These are phyloP conservation scores for Campylomormyrus numenius DNA, from an alignment of 2,113 vertebrate genomes.

Conservation along the genomic window DNA sequence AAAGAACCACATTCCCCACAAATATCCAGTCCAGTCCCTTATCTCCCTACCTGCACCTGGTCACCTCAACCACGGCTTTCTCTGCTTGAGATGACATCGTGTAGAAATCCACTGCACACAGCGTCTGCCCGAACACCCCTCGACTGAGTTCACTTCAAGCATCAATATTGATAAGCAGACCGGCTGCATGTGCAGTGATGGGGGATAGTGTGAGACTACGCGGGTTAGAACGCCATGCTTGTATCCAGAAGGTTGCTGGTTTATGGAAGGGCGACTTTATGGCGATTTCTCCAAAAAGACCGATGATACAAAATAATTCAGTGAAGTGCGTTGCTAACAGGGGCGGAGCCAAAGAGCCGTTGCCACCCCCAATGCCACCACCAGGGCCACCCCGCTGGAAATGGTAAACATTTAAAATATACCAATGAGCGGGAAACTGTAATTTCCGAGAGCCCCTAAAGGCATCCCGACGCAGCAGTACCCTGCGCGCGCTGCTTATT, in stretches of 20 bases:
- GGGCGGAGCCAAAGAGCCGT: too few species aligned
- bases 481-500: too few species aligned
- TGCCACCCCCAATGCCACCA: too few species aligned
- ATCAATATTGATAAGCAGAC: background rate
- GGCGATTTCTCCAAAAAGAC: background rate
- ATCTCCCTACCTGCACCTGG: background rate
- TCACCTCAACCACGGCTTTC: background rate
- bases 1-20: background rate
- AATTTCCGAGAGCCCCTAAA: too few species aligned
- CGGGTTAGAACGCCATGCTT: background rate
- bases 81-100: background rate
- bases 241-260: background rate
- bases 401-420: too few species aligned
- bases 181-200: background rate
- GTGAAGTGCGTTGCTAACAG: too few species aligned
- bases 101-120: background rate
- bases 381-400: too few species aligned
- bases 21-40: background rate
- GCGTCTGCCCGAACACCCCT: background rate
- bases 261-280: background rate
- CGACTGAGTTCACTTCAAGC: background rate
- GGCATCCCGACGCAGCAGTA: too few species aligned
- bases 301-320: background rate
- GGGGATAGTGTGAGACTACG: background rate
- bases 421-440: too few species aligned